Evolutionary conservation across 2,888 invertebrate genomes (phyloP).

Genomic region (Catocala sponsa): DNA sequence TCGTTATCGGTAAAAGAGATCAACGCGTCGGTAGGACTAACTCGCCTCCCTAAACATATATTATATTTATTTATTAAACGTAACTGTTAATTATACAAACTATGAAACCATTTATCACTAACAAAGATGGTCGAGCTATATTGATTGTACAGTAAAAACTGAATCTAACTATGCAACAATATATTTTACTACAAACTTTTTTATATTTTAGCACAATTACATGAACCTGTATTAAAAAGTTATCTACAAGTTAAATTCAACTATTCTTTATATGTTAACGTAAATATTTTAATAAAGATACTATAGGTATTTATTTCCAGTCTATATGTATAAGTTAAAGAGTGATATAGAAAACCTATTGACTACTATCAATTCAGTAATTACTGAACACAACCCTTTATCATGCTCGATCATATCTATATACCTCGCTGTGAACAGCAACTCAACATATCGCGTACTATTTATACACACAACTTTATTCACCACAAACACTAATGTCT

Average conservation of each 20-base stretch:
- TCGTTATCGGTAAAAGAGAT: slow-evolving; percentile 68
- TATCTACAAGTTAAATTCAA: too few species aligned
- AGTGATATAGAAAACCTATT: too few species aligned
- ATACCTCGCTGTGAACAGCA: slow-evolving; percentile 19
- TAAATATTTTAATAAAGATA: too few species aligned
- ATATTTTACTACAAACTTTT: not conserved
- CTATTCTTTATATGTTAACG: too few species aligned
- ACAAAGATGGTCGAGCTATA: slow-evolving; percentile 23
- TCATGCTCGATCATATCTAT: slow-evolving; percentile 25
- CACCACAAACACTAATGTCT: slow-evolving; percentile 3
- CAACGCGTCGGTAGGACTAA: slow-evolving; percentile 49
- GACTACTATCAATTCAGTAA: not conserved
- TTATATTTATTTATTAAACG: slow-evolving; percentile 31
- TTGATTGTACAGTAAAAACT: not conserved
- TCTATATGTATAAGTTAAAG: too few species aligned
- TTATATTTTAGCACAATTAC: too few species aligned
- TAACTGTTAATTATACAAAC: slow-evolving; percentile 39
- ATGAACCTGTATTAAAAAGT: too few species aligned
- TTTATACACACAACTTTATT: slow-evolving; percentile 4
- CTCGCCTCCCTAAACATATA: slow-evolving; percentile 54
- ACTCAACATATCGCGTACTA: slow-evolving; percentile 27
- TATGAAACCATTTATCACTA: slow-evolving; percentile 47
- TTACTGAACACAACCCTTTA: slow-evolving; percentile 9
- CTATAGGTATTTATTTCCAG: too few species aligned
- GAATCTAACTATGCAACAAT: not conserved